Evolutionary conservation across 2,797 vertebrate species (phyloP).

Genomic region (Sebastes kiyomatsui): DNA sequence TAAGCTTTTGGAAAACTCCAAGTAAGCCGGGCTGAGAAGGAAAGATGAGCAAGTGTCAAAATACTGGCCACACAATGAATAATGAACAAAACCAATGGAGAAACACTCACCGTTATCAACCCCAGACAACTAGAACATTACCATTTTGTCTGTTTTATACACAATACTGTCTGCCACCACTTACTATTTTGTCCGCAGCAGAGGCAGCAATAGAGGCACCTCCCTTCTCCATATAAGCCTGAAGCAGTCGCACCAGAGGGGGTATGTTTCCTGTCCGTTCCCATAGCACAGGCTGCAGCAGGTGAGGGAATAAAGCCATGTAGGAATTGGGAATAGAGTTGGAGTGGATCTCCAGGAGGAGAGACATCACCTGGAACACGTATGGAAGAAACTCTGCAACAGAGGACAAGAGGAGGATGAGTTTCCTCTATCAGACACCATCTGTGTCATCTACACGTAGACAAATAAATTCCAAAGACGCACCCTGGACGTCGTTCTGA

Average conservation of each 20-base stretch:
- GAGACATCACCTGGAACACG: conserved; percentile 99
- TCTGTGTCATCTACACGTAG: neutral
- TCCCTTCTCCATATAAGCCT: conserved; percentile 94
- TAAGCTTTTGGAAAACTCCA: conserved; percentile 98
- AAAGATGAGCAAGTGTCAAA: neutral
- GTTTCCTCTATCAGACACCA: neutral
- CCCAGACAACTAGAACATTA: neutral
- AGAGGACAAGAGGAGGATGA: neutral
- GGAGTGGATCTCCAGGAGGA: conserved; percentile 97
- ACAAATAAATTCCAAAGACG: neutral
- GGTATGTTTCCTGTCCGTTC: conserved; percentile 97
- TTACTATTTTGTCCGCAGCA: conserved; percentile 96
- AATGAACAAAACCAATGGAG: neutral
- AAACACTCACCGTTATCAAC: neutral
- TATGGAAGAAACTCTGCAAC: conserved; percentile 96
- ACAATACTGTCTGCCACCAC: conserved; percentile 41
- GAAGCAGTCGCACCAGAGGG: conserved; percentile 94
- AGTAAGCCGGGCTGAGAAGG: conserved; percentile 90
- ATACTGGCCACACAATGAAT: neutral
- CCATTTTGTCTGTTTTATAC: neutral
- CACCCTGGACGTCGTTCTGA: conserved; percentile 97
- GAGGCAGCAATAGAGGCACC: conserved; percentile 87
- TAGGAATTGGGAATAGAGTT: conserved; percentile 92
- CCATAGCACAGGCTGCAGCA: conserved; percentile 96
- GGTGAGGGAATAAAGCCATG: conserved; percentile 96